phyloP scores from a whole-genome alignment of 2,888 invertebrate genomes.

The Drosophila sordidula region DNA sequence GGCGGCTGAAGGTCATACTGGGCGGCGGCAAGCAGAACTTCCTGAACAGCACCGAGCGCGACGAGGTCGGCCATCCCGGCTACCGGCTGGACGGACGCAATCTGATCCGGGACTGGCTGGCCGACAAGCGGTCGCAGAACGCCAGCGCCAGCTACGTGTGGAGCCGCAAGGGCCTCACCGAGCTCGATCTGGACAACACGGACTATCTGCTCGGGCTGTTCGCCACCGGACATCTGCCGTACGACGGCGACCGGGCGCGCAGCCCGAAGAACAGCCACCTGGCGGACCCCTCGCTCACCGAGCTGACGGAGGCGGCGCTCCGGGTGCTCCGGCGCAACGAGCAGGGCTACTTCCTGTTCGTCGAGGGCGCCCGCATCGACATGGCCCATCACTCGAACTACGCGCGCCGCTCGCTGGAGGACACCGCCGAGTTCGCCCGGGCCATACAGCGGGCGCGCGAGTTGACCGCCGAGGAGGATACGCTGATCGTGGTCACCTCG shows the following conservation, averaged over 20 bases:
- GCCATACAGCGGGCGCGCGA: slow-evolving; percentile 88
- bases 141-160: slow-evolving; percentile 83
- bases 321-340: slow-evolving; percentile 87
- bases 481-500: slow-evolving; percentile 93
- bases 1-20: slow-evolving; percentile 88
- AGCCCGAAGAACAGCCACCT: slow-evolving; percentile 81
- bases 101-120: slow-evolving; percentile 89
- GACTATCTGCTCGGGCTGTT: slow-evolving; percentile 88
- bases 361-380: slow-evolving; percentile 87
- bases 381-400: slow-evolving; percentile 88
- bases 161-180: slow-evolving; percentile 79
- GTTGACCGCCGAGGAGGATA: slow-evolving; percentile 89
- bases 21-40: slow-evolving; percentile 84
- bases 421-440: slow-evolving; percentile 91
- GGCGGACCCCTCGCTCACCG: slow-evolving; percentile 88
- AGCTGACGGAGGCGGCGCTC: slow-evolving; percentile 89
- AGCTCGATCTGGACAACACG: slow-evolving; percentile 85
- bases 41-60: slow-evolving; percentile 82
- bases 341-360: slow-evolving; percentile 91
- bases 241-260: slow-evolving; percentile 87
- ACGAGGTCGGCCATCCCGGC: slow-evolving; percentile 87
- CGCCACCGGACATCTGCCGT: slow-evolving; percentile 87
- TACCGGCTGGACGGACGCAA: slow-evolving; percentile 88
- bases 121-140: slow-evolving; percentile 65
- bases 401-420: slow-evolving; percentile 91